These are phyloP conservation scores for Pseudomyrmex flavicornis DNA, from an alignment of 1,140 invertebrate species.

Conservation along the genomic window DNA sequence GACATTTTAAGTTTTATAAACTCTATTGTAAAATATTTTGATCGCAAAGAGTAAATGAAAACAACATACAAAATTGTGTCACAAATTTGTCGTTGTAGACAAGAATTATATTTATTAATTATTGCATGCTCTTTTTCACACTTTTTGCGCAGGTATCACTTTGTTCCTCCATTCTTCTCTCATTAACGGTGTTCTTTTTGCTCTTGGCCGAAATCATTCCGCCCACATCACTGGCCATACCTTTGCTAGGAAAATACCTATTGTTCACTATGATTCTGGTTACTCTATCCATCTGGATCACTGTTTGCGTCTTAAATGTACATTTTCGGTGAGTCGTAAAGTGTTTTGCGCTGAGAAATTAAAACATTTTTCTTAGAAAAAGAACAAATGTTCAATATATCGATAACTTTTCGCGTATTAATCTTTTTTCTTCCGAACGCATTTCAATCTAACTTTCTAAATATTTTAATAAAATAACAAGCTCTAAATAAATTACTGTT, in stretches of 20 bases:
- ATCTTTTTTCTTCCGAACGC: no score
- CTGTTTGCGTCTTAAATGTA: slow-evolving; percentile 98
- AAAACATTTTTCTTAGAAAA: neutral
- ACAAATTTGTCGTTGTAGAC: neutral
- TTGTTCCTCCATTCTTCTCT: slow-evolving; percentile 99
- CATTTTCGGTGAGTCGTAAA: slow-evolving; percentile 94
- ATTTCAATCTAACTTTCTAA: neutral
- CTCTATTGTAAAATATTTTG: neutral
- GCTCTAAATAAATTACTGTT: neutral
- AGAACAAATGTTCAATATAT: no score
- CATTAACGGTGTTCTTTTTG: slow-evolving; percentile 99
- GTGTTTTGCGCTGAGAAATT: neutral
- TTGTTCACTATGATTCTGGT: slow-evolving; percentile 99
- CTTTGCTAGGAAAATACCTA: slow-evolving; percentile 97
- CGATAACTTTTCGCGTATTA: no score
- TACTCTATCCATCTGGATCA: slow-evolving; percentile 98
- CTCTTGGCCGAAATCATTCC: slow-evolving; percentile 98
- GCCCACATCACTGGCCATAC: slow-evolving; percentile 98
- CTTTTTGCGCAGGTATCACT: slow-evolving; percentile 90
- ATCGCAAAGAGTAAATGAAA: no score
- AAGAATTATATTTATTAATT: neutral
- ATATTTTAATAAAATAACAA: neutral
- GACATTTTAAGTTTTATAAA: neutral
- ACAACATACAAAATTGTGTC: no score
- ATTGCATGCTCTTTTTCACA: neutral